These are phyloP conservation scores for Saccopteryx bilineata DNA, from an alignment of 2,113 vertebrate species.

Conservation along the genomic window DNA sequence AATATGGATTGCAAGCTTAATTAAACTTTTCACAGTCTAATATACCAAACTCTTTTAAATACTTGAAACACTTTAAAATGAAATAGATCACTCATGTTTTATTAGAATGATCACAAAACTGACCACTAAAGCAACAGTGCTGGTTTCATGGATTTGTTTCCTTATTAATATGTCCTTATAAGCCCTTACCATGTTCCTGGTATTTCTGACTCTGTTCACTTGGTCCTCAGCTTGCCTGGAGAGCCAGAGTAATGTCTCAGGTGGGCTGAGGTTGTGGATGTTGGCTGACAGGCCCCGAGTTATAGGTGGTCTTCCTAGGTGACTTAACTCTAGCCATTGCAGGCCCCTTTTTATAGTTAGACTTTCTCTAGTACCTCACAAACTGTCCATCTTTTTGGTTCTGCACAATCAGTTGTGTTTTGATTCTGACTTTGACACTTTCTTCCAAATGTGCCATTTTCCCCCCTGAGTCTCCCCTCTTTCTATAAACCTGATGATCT, in stretches of 20 bases:
- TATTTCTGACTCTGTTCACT: background rate
- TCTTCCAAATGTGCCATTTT: background rate
- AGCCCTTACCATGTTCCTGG: background rate
- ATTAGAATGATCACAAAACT: background rate
- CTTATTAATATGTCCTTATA: background rate
- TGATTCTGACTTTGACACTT: constrained; percentile 37
- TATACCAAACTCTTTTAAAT: constrained; percentile 36
- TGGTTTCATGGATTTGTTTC: background rate
- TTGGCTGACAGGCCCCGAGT: background rate
- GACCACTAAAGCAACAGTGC: background rate
- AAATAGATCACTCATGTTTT: background rate
- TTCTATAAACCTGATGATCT: background rate
- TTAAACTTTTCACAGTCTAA: constrained; percentile 13
- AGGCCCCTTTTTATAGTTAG: background rate
- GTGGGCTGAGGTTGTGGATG: fast-evolving
- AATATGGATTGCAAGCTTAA: background rate
- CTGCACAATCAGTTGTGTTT: background rate
- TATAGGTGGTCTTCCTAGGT: background rate
- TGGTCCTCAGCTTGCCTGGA: background rate
- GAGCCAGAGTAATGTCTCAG: background rate
- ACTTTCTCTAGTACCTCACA: background rate
- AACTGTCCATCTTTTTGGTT: background rate
- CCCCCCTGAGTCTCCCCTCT: background rate
- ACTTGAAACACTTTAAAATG: background rate
- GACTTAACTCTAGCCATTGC: background rate